phyloP scores from a whole-genome alignment of 2,888 invertebrate genomes.

The Lycia hirtaria region DNA sequence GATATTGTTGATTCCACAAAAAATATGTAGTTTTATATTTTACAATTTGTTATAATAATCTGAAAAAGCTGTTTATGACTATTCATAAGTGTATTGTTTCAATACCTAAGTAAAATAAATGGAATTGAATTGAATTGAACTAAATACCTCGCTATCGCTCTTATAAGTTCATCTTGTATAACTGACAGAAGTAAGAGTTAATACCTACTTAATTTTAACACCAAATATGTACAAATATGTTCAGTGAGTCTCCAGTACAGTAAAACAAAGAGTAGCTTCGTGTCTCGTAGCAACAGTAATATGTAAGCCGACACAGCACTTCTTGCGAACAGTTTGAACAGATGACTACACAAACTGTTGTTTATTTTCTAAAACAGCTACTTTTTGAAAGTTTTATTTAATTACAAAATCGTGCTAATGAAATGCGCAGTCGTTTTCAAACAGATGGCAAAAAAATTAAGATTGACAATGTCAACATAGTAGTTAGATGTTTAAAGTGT shows the following conservation, averaged over 20 bases:
- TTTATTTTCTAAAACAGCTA: conserved; percentile 27
- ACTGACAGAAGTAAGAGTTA: neutral
- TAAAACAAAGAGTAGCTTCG: conserved; percentile 6
- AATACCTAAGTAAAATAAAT: too few species aligned
- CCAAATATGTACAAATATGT: conserved; percentile 1
- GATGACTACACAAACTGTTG: conserved; percentile 22
- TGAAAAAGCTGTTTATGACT: too few species aligned
- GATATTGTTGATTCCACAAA: too few species aligned
- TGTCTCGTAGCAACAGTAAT: conserved; percentile 22
- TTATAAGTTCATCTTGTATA: neutral
- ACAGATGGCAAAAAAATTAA: too few species aligned
- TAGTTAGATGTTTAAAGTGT: neutral
- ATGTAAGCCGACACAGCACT: conserved; percentile 14
- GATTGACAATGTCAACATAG: too few species aligned
- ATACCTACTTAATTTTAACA: neutral
- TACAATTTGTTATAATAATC: too few species aligned
- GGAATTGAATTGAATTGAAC: too few species aligned
- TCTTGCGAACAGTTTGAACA: conserved; percentile 17
- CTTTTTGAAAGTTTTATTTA: conserved; percentile 36
- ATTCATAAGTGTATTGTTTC: too few species aligned
- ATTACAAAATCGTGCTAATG: conserved; percentile 33
- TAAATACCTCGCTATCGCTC: too few species aligned
- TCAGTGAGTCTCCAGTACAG: conserved; percentile 24
- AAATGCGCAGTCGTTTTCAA: conserved; percentile 32
- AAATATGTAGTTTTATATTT: too few species aligned